Evolutionary conservation across 2,113 vertebrate genomes (phyloP).

Genomic region (Ictalurus furcatus): DNA sequence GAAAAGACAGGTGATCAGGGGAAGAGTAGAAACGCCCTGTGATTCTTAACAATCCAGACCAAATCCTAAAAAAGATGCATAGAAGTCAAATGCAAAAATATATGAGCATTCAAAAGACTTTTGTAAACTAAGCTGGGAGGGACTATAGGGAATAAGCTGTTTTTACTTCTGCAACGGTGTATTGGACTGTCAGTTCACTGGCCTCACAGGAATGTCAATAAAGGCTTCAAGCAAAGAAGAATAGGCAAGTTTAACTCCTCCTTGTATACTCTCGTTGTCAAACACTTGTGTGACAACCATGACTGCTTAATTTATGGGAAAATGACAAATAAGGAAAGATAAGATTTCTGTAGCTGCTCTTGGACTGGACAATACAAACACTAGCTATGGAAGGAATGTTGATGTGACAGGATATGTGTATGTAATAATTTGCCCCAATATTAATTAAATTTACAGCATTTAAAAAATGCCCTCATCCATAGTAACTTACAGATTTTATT

Average conservation of each 20-base stretch:
- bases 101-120: not conserved
- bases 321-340: constrained; percentile 69
- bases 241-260: constrained; percentile 67
- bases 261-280: constrained; percentile 73
- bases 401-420: not conserved
- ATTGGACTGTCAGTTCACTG: constrained; percentile 67
- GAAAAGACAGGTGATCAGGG: constrained; percentile 53
- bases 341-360: constrained; percentile 61
- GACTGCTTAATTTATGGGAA: constrained; percentile 68
- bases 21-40: not conserved
- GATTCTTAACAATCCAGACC: not conserved
- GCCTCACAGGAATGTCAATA: constrained; percentile 76
- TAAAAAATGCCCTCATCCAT: too few species aligned
- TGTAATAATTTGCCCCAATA: not conserved
- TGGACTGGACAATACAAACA: not conserved
- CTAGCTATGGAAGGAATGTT: not conserved
- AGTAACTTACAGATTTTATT: too few species aligned
- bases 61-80: not conserved
- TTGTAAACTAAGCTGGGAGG: not conserved
- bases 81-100: not conserved
- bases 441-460: not conserved
- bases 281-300: constrained; percentile 63
- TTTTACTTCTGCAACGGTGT: not conserved
- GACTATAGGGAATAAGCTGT: not conserved
- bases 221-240: constrained; percentile 73